Evolutionary conservation across 2,797 vertebrate genomes (phyloP), one percentile per base, ranked within the genome.

Genomic region (Cercopithecus neglectus): DNA sequence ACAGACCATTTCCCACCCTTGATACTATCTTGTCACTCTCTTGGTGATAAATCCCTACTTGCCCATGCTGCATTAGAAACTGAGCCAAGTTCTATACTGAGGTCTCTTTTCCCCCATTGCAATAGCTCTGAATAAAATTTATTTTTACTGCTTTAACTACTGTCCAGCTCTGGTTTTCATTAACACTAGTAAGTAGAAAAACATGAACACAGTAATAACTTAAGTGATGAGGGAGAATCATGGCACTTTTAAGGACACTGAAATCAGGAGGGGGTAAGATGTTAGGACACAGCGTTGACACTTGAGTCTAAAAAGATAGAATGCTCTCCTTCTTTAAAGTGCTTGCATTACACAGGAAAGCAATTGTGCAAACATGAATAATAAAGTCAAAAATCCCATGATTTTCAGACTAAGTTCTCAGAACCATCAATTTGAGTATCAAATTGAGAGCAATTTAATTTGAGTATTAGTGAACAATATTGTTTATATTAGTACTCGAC

Each of bases 401-500:
- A 84, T 67, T 91, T 92, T 94, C 26, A 86, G 17, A 1, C 59
- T 74, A 94, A 70, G 50, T 94, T 97, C 55, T 94, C 94, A 85
- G 39, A 87, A 93, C 92, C 48, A 84, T 53, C 59, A 91, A 72
- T 80, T 82, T 76, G 28, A 70, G 5, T 88, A 79, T 59, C 92
- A 85, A 88, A 95, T 72, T 72, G 67, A 72, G 67, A 72, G 21
- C 67, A 72, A 72, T 70, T 70, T 70, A 36, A 36, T 70, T 72
- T 72, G 94, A 74, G 46, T 1, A 39, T 96, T 74, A 83, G 67
- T 89, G 80, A 95, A 94, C 6, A 96, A 91, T 85, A 41, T 64
- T 91, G 78, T 30, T 88, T 90, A 89, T 26, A 44, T 30, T 93
- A 46, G 33, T 79, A 92, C n/a, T 88, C 61, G 41, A 61, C 1